Base-by-base conservation (phyloP, 1,140 invertebrate genomes). In the Dufourea novaeangliae region DNA sequence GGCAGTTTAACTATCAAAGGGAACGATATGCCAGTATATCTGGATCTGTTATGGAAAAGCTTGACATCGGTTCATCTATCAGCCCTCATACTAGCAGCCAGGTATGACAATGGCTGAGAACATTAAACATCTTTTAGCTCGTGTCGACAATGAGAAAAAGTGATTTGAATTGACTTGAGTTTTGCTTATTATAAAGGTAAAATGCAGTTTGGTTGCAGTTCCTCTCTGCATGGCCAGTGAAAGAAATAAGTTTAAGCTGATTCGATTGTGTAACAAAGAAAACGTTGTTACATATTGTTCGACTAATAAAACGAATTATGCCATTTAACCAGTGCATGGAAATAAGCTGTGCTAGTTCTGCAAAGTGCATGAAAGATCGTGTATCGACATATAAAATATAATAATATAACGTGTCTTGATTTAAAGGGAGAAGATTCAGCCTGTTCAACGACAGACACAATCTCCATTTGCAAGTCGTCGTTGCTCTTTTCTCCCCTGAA, bases 401-500 rank as follows among this genome's bases (percentile, higher is more conserved):
- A 8, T 44, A 70, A 78, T 46, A 78, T 46, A 2, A 56, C 1
- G 50, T 69, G 44, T 50, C 27, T 74, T 57, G 22, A 86, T 81
- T 88, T 88, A 63, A 90, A 95, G 94, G 95, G 95, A 79, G 95
- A 96, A 91, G 95, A 96, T 86, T 96, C 95, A 52, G 94, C 94
- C n/a, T 95, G 94, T 83, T 95, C 95, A 68, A 95, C 95, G 59
- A 94, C 95, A 69, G 95, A 95, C 84, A 95, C 95, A 59, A 96
- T 96, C 94, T 97, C 97, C 46, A 96, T 97, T 86, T 97, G 96
- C 93, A 97, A 97, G 92, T 97, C 97, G 68, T 97, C 97, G 87
- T 93, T 97, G 75, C 93, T 98, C 44, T 98, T 98, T 92, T 98
- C 97, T 59, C 97, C 97, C n/a, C 95, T 98, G 37, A 97, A 97